These are phyloP conservation scores for Acanthococcus lagerstroemiae DNA, from an alignment of 2,888 invertebrate species.

Conservation along the genomic window DNA sequence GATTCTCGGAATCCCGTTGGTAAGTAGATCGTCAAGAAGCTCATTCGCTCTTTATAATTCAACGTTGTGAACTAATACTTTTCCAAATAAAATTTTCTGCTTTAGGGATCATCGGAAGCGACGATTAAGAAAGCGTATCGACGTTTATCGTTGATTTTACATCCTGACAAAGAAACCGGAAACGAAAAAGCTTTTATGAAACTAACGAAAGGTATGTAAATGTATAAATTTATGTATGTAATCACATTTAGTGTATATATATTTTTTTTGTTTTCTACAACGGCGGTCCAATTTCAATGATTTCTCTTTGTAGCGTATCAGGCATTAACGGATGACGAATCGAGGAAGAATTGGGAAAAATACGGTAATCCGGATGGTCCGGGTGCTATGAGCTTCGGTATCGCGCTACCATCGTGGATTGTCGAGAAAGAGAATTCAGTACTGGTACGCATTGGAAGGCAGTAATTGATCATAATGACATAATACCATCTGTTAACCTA, in stretches of 20 bases:
- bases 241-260: background rate
- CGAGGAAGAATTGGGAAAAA: conserved; percentile 94
- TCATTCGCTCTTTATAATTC: background rate
- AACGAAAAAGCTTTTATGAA: conserved; percentile 96
- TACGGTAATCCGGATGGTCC: conserved; percentile 99
- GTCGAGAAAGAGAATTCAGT: conserved; percentile 98
- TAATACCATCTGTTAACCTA: background rate
- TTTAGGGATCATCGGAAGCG: conserved; percentile 65
- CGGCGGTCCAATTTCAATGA: background rate
- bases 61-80: background rate
- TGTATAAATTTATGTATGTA: too few species aligned
- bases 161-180: conserved; percentile 97
- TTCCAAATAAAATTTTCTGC: background rate
- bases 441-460: conserved; percentile 54
- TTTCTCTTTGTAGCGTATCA: conserved; percentile 45
- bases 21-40: conserved; percentile 44
- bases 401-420: conserved; percentile 98
- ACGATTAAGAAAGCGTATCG: conserved; percentile 95
- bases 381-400: conserved; percentile 98
- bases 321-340: conserved; percentile 95
- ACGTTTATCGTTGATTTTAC: conserved; percentile 80
- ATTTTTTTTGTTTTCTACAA: too few species aligned
- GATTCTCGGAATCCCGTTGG: conserved; percentile 78
- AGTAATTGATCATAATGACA: too few species aligned
- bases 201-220: conserved; percentile 84